phyloP scores from a whole-genome alignment of 23 tunicate species.

The Trididemnum clinides region DNA sequence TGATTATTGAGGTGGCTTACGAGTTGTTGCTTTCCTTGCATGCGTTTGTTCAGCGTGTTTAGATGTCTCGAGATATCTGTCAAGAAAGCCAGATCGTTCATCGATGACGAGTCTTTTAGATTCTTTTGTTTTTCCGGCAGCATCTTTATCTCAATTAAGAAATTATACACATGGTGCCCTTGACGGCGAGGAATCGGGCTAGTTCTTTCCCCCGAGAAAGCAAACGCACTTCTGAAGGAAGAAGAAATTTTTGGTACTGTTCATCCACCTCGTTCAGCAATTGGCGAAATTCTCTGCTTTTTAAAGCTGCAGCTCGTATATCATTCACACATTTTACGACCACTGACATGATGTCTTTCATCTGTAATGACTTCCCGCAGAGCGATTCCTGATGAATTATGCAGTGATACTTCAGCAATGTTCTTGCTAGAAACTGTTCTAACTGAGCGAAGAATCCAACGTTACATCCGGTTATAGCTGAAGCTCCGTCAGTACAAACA shows the following conservation, averaged over 20 bases:
- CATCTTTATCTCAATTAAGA: not conserved
- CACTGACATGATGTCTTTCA: not conserved
- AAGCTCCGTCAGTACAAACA: conserved; percentile 8
- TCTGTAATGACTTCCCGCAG: conserved; percentile 11
- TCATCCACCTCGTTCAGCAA: conserved; percentile 11
- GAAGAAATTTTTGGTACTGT: conserved; percentile 2
- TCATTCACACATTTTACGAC: conserved; percentile 14
- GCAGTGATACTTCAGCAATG: conserved; percentile 16
- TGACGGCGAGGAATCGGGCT: conserved; percentile 22
- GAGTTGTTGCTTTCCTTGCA: too few species aligned
- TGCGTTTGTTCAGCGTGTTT: not conserved
- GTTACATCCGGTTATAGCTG: conserved; percentile 3
- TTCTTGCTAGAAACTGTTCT: conserved; percentile 8
- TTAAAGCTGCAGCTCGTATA: conserved; percentile 10
- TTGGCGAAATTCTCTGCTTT: not conserved
- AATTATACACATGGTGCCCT: not conserved
- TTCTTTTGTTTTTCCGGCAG: not conserved
- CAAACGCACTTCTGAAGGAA: not conserved
- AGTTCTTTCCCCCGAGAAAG: conserved; percentile 1
- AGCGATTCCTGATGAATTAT: conserved; percentile 12
- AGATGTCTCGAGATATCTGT: not conserved
- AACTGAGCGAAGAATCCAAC: conserved; percentile 10
- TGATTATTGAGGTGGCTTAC: too few species aligned
- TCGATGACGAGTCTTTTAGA: not conserved
- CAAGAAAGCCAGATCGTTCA: not conserved